Evolutionary conservation across 2,888 invertebrate genomes (phyloP), one percentile per base, ranked within the genome.

Genomic region (Eledona agricola): DNA sequence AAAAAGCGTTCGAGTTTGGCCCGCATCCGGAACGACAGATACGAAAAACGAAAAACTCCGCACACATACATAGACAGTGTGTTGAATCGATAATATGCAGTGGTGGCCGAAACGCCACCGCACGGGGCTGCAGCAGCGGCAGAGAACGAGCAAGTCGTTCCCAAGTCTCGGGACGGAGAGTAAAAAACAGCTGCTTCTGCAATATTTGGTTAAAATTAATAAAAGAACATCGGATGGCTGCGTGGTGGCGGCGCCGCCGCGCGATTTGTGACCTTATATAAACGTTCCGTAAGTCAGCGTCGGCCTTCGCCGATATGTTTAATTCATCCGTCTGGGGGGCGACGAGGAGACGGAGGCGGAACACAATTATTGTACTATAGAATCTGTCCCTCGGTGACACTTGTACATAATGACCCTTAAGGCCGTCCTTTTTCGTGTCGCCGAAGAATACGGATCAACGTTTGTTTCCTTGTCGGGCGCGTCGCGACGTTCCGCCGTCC

Each of bases 371-470:
- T 77, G 75, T 74, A 74, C 67, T 74, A 72, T 70, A 68, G 76
- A 76, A 76, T 76, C 75, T 75, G 75, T 74, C 76, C 77, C 76
- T 61, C 66, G 75, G 82, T 82, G 83, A 81, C 83, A 83, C 83
- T 83, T 83, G 83, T 75, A 75, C 74, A 79, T 81, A 83, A 83
- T 83, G 81, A 81, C 79, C 67, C 64, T 61, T 32, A 9, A 38
- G 17, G 38, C 38, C 38, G 49, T 38, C 49, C 50, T 50, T 42
- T 34, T 50, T 17, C 45, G n/a, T 34, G 32, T 34, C 25, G 31
- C 9, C 6, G 13, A 20, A 6, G 9, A 10, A 4, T 23, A 19
- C 19, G 23, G n/a, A 5, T n/a, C n/a, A n/a, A n/a, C n/a, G n/a
- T n/a, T n/a, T n/a, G 13, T 10, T 11, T 22, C 45, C 20, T 9